phyloP scores from a whole-genome alignment of 2,888 invertebrate species.

The Calliscelio sp. region DNA sequence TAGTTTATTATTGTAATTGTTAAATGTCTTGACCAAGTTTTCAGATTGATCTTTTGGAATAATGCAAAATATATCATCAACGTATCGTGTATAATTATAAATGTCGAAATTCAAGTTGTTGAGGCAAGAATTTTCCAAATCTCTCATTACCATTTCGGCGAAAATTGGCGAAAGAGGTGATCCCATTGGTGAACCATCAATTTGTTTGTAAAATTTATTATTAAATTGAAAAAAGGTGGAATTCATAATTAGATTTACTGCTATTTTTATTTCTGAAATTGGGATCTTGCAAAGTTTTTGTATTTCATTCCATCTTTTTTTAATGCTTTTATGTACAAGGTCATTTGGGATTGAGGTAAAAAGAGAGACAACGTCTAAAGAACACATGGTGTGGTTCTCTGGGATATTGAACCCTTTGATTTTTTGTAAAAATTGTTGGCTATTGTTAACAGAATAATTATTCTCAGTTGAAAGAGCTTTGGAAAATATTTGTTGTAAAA shows the following conservation, averaged over 20 bases:
- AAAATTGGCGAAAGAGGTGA: neutral
- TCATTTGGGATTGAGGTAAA: conserved; percentile 37
- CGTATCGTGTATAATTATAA: neutral
- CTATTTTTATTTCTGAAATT: neutral
- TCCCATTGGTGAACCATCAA: conserved; percentile 9
- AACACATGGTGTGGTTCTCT: conserved; percentile 7
- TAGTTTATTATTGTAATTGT: neutral
- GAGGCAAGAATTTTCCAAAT: neutral
- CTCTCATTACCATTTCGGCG: conserved; percentile 1
- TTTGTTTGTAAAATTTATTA: neutral
- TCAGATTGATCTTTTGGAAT: neutral
- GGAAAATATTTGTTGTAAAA: neutral
- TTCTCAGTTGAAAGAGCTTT: neutral
- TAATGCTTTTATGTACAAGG: neutral
- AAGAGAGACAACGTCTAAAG: conserved; percentile 28
- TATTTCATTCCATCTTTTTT: conserved; percentile 6
- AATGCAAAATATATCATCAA: conserved; percentile 7
- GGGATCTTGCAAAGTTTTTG: neutral
- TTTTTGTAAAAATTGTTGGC: neutral
- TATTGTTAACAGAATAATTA: neutral
- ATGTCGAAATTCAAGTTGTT: neutral
- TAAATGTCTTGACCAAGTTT: neutral
- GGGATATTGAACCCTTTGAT: neutral
- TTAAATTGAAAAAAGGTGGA: conserved; percentile 5
- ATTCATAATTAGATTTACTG: neutral